Percentiles rank a stretch among this genome's conserved stretches.
Evolutionary conservation across 2,888 invertebrate genomes (phyloP).

Genomic region (Machimus rusticus): DNA sequence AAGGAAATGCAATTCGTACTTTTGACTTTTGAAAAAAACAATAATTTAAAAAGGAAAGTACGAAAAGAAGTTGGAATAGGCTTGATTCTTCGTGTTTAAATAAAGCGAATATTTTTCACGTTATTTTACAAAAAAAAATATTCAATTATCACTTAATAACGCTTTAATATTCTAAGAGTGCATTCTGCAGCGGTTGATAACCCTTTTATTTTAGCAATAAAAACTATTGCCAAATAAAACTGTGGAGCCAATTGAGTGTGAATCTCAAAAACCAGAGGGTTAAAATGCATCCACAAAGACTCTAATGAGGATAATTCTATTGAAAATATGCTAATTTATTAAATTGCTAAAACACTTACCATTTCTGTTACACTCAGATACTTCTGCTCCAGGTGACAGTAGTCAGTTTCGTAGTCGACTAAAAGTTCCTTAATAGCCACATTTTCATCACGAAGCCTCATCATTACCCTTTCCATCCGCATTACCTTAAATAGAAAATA

Average conservation of each 20-base stretch:
- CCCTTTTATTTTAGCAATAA: background rate
- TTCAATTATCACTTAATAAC: background rate
- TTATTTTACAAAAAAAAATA: background rate
- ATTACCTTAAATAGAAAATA: constrained; percentile 8
- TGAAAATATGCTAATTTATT: background rate
- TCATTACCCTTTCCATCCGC: background rate
- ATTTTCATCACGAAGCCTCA: constrained; percentile 42
- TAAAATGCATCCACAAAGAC: background rate
- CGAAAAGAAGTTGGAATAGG: background rate
- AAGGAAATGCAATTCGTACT: background rate
- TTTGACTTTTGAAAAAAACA: background rate
- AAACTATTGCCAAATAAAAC: background rate
- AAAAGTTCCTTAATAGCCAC: constrained; percentile 33
- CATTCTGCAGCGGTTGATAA: background rate
- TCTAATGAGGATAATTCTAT: background rate
- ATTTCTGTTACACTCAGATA: background rate
- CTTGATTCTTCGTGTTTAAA: background rate
- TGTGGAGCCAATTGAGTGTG: background rate
- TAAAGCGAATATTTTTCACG: too few species aligned
- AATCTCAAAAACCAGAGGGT: background rate
- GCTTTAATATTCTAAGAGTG: background rate
- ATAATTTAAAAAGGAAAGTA: background rate
- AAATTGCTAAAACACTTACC: constrained; percentile 17
- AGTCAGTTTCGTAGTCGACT: constrained; percentile 35
- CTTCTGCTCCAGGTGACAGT: constrained; percentile 9